Evolutionary conservation across 1,140 invertebrate species (phyloP).

Genomic region (Vollenhovia emeryi): DNA sequence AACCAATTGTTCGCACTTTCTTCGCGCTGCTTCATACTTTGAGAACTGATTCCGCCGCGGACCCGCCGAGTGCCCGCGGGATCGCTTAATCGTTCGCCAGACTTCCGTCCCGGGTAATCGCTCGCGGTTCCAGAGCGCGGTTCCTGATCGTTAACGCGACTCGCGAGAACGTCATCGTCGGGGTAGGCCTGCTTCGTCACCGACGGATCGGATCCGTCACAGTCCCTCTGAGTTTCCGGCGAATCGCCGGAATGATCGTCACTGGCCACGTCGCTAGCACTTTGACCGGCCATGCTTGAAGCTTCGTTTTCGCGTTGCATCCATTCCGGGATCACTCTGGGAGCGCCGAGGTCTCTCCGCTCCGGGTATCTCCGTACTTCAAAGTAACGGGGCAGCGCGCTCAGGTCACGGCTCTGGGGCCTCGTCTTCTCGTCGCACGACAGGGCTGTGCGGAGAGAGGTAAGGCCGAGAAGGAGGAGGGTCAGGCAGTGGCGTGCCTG

Average conservation of each 20-base stretch:
- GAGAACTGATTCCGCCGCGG: neutral
- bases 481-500: slow-evolving; percentile 68
- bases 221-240: neutral
- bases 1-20: neutral
- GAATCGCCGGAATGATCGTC: neutral
- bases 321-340: slow-evolving; percentile 4
- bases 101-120: neutral
- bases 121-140: neutral
- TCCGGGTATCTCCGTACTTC: slow-evolving; percentile 29
- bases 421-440: slow-evolving; percentile 66
- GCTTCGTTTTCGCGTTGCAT: slow-evolving; percentile 15
- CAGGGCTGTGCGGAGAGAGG: slow-evolving; percentile 60
- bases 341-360: slow-evolving; percentile 5
- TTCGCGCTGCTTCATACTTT: slow-evolving; percentile 12
- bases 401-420: slow-evolving; percentile 45
- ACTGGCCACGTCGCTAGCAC: slow-evolving; percentile 7
- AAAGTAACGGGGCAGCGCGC: slow-evolving; percentile 38
- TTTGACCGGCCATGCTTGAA: slow-evolving; percentile 26
- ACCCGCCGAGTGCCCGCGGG: neutral
- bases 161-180: neutral
- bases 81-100: neutral
- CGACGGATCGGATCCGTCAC: neutral
- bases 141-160: neutral
- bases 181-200: neutral
- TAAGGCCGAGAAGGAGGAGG: slow-evolving; percentile 70